phyloP scores from a whole-genome alignment of 1,140 invertebrate species.

The Ceratosolen solmsi region DNA sequence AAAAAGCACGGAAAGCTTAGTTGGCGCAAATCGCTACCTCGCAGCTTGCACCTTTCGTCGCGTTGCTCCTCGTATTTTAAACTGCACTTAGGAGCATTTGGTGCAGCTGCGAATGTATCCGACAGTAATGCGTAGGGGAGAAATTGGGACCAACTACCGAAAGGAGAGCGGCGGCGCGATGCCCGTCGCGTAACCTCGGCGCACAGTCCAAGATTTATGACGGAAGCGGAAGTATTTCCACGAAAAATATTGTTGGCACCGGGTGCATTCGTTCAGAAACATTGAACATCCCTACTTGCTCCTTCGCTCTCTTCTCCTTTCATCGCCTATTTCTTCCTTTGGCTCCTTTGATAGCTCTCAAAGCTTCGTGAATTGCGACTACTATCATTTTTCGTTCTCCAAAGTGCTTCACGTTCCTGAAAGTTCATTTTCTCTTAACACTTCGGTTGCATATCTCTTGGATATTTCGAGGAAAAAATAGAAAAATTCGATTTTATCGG shows the following conservation, averaged over 20 bases:
- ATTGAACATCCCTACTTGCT: constrained; percentile 62
- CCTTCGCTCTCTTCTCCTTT: constrained; percentile 54
- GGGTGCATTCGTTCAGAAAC: constrained; percentile 66
- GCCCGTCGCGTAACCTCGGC: constrained; percentile 52
- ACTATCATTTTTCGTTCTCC: constrained; percentile 46
- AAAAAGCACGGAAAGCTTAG: constrained; percentile 8
- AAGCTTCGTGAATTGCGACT: constrained; percentile 25
- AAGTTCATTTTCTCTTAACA: neutral
- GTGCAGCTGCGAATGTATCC: constrained; percentile 58
- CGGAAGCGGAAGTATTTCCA: constrained; percentile 67
- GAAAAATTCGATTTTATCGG: no score
- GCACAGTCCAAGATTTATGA: constrained; percentile 63
- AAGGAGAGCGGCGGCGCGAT: neutral
- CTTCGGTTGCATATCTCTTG: neutral
- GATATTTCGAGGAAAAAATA: no score
- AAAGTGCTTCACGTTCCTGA: neutral
- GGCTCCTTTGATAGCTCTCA: neutral
- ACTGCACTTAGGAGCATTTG: constrained; percentile 53
- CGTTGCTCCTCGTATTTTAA: constrained; percentile 41
- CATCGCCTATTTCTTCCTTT: constrained; percentile 34
- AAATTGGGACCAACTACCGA: constrained; percentile 28
- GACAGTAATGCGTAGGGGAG: constrained; percentile 56
- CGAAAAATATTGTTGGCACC: constrained; percentile 65
- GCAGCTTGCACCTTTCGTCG: neutral
- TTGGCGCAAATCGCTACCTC: neutral